Conservation (phyloP, 2,113 vertebrate genomes). For the Strix uralensis region DNA sequence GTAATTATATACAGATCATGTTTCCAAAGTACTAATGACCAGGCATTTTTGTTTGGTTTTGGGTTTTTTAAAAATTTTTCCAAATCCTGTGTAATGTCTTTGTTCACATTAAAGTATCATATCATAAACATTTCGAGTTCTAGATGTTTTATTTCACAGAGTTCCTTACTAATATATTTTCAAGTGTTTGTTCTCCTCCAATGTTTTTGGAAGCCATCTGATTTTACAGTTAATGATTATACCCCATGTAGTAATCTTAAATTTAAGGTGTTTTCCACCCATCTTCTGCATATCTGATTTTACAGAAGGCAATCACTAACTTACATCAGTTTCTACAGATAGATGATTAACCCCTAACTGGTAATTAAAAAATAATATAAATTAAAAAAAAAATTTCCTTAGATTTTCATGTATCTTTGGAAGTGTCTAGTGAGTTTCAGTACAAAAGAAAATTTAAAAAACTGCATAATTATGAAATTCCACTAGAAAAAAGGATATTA, state of each 20-base stretch:
- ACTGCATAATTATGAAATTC: background rate
- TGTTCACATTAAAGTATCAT: background rate
- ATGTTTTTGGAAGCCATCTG: background rate
- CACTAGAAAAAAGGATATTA: background rate
- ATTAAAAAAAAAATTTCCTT: background rate
- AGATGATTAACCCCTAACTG: background rate
- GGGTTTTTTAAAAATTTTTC: background rate
- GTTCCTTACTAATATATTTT: background rate
- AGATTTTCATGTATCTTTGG: background rate
- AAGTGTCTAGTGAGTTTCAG: background rate
- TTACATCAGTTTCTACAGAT: background rate
- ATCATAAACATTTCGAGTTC: background rate
- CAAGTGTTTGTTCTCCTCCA: background rate
- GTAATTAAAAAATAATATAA: background rate
- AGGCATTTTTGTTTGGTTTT: background rate
- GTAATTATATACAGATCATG: background rate
- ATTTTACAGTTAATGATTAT: background rate
- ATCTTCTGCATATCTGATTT: background rate
- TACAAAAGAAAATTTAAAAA: background rate
- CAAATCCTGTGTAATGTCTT: background rate
- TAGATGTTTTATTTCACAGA: background rate
- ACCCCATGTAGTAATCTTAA: background rate
- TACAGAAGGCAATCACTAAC: background rate
- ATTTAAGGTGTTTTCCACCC: background rate
- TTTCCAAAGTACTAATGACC: background rate